phyloP scores from a whole-genome alignment of 2,888 invertebrate species.

The Drosophila fungiperda region DNA sequence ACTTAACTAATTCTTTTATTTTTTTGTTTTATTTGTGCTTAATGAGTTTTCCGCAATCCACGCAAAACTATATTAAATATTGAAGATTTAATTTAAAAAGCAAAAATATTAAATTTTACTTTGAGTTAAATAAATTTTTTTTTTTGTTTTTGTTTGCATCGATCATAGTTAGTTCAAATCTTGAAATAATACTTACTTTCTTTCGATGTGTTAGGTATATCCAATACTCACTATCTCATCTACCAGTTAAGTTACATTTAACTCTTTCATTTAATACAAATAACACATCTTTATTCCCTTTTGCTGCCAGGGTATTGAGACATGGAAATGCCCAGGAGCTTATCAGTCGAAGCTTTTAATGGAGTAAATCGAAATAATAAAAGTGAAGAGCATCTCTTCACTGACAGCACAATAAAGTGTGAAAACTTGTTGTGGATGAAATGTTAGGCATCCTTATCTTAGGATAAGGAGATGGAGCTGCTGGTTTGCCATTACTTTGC shows the following conservation, averaged over 20 bases:
- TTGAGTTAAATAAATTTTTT: neutral
- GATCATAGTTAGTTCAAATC: neutral
- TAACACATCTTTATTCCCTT: neutral
- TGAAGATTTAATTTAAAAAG: neutral
- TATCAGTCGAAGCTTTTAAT: slow-evolving; percentile 23
- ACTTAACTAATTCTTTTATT: neutral
- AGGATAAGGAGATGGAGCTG: neutral
- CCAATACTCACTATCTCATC: neutral
- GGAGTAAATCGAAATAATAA: slow-evolving; percentile 30
- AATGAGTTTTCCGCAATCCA: neutral
- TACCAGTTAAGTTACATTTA: no score
- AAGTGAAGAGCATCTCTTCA: neutral
- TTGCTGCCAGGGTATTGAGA: slow-evolving; percentile 10
- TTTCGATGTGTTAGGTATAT: neutral
- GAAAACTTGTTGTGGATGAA: slow-evolving; percentile 34
- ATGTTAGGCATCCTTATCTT: neutral
- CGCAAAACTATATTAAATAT: neutral
- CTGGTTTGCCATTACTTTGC: slow-evolving; percentile 4
- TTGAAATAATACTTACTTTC: neutral
- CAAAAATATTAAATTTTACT: neutral
- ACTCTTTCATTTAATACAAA: neutral
- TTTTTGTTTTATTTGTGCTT: neutral
- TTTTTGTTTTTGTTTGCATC: neutral
- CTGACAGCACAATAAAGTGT: slow-evolving; percentile 43
- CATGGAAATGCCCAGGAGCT: neutral